These are phyloP conservation scores for Chrysochloris asiatica DNA, from an alignment of 2,113 vertebrate species.

Conservation along the genomic window DNA sequence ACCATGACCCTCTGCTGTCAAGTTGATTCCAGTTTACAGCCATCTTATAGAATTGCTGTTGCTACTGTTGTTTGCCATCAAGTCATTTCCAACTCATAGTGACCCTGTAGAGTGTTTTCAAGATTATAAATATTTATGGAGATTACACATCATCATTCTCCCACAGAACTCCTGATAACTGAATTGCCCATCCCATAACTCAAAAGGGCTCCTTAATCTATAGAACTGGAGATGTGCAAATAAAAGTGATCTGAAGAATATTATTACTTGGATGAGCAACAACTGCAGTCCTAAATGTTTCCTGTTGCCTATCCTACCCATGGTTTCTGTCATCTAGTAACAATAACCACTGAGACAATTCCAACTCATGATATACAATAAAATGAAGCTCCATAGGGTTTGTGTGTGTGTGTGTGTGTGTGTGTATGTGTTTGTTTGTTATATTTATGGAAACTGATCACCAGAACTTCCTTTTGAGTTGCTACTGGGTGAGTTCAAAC, in stretches of 20 bases:
- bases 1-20: not conserved
- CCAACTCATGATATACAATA: not conserved
- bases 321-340: not conserved
- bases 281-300: accelerated
- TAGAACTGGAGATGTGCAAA: not conserved
- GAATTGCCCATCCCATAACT: too few relatives aligned
- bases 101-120: too few relatives aligned
- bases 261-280: not conserved
- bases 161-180: too few relatives aligned
- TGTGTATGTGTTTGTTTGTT: not conserved
- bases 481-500: not conserved
- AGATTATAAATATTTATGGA: too few relatives aligned
- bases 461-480: not conserved
- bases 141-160: too few relatives aligned
- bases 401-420: too few relatives aligned
- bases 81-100: too few relatives aligned
- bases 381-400: not conserved
- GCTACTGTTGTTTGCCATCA: too few relatives aligned
- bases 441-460: not conserved
- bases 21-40: too few relatives aligned
- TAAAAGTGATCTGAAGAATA: not conserved
- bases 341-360: not conserved
- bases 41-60: too few relatives aligned
- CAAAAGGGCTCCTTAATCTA: too few relatives aligned
- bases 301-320: not conserved